Evolutionary conservation across 2,113 vertebrate species (phyloP).

Genomic region (Hassar affinis): DNA sequence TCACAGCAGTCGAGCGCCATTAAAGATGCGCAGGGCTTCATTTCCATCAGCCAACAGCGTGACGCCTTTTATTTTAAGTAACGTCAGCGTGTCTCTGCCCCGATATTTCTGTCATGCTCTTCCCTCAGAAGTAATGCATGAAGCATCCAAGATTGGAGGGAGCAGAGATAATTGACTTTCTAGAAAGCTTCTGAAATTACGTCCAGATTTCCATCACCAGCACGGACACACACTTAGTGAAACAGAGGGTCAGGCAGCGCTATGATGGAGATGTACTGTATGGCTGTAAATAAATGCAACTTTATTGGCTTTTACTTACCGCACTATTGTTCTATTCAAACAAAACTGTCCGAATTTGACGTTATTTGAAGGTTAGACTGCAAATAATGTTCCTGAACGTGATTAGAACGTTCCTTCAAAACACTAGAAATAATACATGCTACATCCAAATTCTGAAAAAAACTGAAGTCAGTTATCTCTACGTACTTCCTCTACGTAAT

Average conservation of each 20-base stretch:
- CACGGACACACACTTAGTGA: slow-evolving; percentile 18
- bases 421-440: not conserved
- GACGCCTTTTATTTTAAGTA: slow-evolving; percentile 86
- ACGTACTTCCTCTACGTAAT: too few species aligned
- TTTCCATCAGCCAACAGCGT: slow-evolving; percentile 87
- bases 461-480: too few species aligned
- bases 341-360: not conserved
- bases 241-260: not conserved
- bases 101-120: slow-evolving; percentile 86
- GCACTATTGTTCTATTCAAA: too few species aligned
- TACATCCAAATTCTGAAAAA: too few species aligned
- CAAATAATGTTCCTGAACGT: not conserved
- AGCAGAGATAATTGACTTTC: slow-evolving; percentile 84
- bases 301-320: not conserved
- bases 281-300: not conserved
- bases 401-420: not conserved
- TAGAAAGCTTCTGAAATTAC: slow-evolving; percentile 86
- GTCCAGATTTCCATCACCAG: slow-evolving; percentile 49
- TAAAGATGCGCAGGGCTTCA: slow-evolving; percentile 85
- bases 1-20: slow-evolving; percentile 77
- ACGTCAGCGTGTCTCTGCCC: slow-evolving; percentile 81
- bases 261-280: not conserved
- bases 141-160: slow-evolving; percentile 80
- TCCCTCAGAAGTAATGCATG: slow-evolving; percentile 86
- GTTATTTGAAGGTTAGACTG: not conserved